phyloP scores from a whole-genome alignment of 2,113 vertebrate species.

The Pelecanus crispus region DNA sequence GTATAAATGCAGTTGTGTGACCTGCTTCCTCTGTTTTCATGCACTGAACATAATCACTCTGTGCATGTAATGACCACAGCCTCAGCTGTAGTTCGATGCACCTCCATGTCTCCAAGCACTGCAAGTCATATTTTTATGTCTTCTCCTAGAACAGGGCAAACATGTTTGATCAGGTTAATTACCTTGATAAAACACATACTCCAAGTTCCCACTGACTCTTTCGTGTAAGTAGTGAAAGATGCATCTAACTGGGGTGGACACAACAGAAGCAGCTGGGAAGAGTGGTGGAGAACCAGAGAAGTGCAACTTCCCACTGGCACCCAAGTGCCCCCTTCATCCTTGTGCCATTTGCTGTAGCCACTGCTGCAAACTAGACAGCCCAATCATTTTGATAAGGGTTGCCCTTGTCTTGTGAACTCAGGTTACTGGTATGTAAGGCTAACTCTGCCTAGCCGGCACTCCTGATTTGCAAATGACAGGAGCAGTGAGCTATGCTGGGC shows the following conservation, averaged over 20 bases:
- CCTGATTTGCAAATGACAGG: neutral
- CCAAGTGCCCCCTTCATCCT: neutral
- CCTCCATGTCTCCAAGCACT: neutral
- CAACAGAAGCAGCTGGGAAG: neutral
- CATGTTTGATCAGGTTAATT: neutral
- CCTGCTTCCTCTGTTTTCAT: neutral
- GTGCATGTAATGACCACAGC: neutral
- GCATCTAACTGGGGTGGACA: neutral
- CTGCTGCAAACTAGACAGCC: neutral
- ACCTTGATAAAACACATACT: neutral
- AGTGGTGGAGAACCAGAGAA: neutral
- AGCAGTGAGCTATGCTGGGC: neutral
- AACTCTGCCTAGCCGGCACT: neutral
- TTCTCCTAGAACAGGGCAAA: neutral
- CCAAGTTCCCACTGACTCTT: neutral
- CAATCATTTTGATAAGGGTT: neutral
- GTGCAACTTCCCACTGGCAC: neutral
- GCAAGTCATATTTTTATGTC: neutral
- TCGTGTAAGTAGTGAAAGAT: neutral
- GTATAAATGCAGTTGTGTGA: neutral
- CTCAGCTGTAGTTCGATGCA: neutral
- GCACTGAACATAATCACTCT: neutral
- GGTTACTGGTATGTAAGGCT: too few species aligned
- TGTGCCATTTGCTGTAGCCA: neutral
- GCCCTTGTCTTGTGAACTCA: neutral